Evolutionary conservation across 1,140 invertebrate species (phyloP).

Genomic region (Ceratosolen fusciceps): DNA sequence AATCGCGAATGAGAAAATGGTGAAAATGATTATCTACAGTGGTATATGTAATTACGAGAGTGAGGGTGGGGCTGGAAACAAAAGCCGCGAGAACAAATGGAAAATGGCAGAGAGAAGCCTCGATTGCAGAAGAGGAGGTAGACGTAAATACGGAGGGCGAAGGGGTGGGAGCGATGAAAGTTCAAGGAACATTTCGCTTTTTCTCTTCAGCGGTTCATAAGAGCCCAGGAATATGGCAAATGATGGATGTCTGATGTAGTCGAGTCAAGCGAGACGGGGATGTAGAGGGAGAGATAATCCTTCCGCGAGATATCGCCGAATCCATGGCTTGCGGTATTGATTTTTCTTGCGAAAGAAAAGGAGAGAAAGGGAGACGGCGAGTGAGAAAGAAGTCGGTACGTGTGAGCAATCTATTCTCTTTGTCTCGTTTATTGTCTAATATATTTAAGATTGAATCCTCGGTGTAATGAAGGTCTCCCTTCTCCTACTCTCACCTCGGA

Average conservation of each 20-base stretch:
- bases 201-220: neutral
- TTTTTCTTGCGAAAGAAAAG: constrained; percentile 3
- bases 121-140: neutral
- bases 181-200: neutral
- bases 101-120: neutral
- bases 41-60: neutral
- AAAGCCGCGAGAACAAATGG: neutral
- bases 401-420: constrained; percentile 4
- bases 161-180: neutral
- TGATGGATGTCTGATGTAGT: constrained; percentile 9
- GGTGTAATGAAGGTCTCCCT: constrained; percentile 1
- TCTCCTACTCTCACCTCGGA: neutral
- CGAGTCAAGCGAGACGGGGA: neutral
- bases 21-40: neutral
- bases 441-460: neutral
- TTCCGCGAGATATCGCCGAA: constrained; percentile 23
- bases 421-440: constrained; percentile 18
- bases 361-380: constrained; percentile 43
- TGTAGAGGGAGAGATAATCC: constrained; percentile 30
- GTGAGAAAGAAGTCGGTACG: constrained; percentile 29
- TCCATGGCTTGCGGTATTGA: constrained; percentile 31
- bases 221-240: neutral
- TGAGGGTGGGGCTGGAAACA: neutral
- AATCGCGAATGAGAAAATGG: neutral
- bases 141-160: neutral